These are phyloP conservation scores for Trididemnum clinides DNA, from an alignment of 23 tunicate species.

Conservation along the genomic window DNA sequence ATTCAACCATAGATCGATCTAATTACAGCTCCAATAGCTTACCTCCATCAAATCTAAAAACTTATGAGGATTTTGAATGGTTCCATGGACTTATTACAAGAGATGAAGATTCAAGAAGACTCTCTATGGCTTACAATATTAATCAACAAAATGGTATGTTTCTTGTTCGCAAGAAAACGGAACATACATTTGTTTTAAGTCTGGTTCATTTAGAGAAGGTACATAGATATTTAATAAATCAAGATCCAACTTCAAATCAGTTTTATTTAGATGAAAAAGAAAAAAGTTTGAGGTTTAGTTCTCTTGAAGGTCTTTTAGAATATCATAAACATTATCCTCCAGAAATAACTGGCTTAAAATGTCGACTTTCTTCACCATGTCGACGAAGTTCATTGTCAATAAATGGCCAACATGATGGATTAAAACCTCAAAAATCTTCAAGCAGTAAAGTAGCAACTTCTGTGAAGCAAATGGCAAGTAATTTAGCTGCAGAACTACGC, in stretches of 20 bases:
- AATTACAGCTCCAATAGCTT: background rate
- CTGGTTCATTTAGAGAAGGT: constrained; percentile 50
- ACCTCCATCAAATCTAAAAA: no score
- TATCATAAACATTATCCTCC: constrained; percentile 17
- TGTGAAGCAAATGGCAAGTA: background rate
- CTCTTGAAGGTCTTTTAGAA: constrained; percentile 7
- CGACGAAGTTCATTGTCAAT: background rate
- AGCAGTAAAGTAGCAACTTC: background rate
- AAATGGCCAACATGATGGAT: background rate
- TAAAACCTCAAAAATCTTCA: background rate
- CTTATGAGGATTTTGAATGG: constrained; percentile 62
- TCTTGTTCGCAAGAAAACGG: constrained; percentile 53
- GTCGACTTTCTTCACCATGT: constrained; percentile 43
- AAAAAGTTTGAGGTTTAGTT: constrained; percentile 1
- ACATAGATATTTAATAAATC: constrained; percentile 61
- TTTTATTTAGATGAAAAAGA: constrained; percentile 14
- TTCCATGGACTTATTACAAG: constrained; percentile 70
- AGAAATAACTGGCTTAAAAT: constrained; percentile 37
- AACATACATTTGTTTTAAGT: constrained; percentile 52
- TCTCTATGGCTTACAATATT: constrained; percentile 45
- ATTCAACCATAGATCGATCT: background rate
- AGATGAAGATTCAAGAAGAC: constrained; percentile 62
- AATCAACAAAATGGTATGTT: constrained; percentile 53
- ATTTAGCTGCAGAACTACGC: constrained; percentile 12
- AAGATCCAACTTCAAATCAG: background rate